phyloP scores from a whole-genome alignment of 1,140 invertebrate species.

The Brachionus sp. region DNA sequence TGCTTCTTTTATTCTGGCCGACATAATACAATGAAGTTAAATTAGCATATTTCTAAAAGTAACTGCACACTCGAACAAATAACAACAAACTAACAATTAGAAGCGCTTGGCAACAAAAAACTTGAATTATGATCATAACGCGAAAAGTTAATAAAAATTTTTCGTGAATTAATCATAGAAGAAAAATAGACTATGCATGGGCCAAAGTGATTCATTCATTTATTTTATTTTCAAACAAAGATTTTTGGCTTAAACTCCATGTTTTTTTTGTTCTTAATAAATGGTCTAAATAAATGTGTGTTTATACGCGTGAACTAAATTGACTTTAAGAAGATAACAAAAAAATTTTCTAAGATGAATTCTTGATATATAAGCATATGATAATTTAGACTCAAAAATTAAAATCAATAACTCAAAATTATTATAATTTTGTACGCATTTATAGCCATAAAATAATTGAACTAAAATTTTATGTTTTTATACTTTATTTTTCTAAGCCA shows the following conservation, averaged over 20 bases:
- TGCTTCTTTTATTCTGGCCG: background rate
- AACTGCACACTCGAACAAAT: background rate
- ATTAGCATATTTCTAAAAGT: background rate
- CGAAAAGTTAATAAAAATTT: background rate
- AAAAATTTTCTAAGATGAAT: no score
- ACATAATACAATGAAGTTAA: background rate
- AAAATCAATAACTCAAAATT: background rate
- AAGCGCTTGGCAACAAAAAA: background rate
- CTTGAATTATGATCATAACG: background rate
- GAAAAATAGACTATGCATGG: background rate
- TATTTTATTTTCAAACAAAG: no score
- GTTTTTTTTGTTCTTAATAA: background rate
- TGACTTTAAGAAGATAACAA: no score
- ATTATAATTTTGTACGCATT: background rate
- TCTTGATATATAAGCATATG: background rate
- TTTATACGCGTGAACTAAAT: background rate
- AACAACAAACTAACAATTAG: background rate
- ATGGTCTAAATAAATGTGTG: background rate
- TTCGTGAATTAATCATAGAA: background rate
- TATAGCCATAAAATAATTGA: background rate
- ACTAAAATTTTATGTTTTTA: background rate
- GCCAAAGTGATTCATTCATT: background rate
- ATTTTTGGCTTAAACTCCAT: background rate
- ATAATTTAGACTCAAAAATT: background rate
- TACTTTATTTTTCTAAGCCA: background rate